These are phyloP conservation scores for Balaeniceps rex DNA, from an alignment of 2,113 vertebrate species.

Conservation along the genomic window DNA sequence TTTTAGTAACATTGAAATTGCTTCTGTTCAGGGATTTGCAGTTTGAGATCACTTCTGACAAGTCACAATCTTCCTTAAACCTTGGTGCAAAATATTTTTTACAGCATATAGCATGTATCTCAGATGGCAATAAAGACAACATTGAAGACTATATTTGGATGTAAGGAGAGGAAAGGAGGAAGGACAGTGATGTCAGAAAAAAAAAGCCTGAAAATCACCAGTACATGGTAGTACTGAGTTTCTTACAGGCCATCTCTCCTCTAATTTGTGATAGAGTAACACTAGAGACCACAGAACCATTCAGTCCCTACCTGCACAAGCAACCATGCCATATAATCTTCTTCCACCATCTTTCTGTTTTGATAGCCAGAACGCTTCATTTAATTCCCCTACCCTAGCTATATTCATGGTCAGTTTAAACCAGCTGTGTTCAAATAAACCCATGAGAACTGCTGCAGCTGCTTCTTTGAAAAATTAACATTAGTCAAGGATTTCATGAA, in stretches of 20 bases:
- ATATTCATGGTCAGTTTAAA: not conserved
- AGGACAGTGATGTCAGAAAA: not conserved
- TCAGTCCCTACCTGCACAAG: not conserved
- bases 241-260: not conserved
- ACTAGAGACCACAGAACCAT: not conserved
- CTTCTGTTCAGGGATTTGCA: not conserved
- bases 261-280: not conserved
- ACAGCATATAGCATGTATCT: rapidly evolving
- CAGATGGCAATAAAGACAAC: not conserved
- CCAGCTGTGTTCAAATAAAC: not conserved
- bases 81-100: not conserved
- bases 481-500: not conserved
- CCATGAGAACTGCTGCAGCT: not conserved
- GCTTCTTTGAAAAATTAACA: not conserved
- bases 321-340: not conserved
- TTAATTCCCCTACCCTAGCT: not conserved
- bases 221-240: not conserved
- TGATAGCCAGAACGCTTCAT: not conserved
- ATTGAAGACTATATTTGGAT: not conserved
- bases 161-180: not conserved
- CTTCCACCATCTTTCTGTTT: not conserved
- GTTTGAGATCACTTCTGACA: not conserved
- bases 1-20: not conserved
- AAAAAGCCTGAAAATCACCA: not conserved
- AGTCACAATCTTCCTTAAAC: not conserved